Conservation (phyloP, 2,113 vertebrate species). For the Ia io region DNA sequence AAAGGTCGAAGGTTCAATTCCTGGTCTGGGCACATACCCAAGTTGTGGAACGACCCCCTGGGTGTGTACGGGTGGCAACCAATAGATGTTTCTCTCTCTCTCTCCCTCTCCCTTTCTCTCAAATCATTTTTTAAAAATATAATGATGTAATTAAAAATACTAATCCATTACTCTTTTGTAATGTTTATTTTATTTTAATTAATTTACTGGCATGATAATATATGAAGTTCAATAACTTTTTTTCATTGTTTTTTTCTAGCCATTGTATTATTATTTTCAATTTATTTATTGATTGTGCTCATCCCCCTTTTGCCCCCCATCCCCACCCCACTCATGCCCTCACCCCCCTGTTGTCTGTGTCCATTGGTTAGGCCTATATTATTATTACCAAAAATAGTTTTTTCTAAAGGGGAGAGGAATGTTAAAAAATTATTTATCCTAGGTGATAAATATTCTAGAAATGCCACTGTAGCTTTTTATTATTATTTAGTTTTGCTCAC, state of each 20-base stretch:
- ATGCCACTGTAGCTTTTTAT: neutral
- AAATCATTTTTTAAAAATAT: neutral
- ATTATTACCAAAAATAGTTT: conserved; percentile 5
- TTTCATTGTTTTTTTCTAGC: neutral
- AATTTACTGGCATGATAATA: neutral
- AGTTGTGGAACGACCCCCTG: no score
- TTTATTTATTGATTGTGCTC: no score
- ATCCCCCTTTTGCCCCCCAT: no score
- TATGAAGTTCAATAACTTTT: neutral
- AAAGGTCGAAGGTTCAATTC: neutral
- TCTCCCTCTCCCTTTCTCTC: neutral
- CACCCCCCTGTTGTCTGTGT: no score
- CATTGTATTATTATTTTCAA: neutral
- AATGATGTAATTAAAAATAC: neutral
- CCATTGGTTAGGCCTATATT: no score
- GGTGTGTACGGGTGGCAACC: neutral
- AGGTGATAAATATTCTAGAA: neutral
- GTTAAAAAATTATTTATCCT: neutral
- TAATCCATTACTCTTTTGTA: neutral
- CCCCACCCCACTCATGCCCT: no score
- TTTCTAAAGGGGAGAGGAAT: neutral
- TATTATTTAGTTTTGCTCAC: conserved; percentile 7
- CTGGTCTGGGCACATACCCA: neutral
- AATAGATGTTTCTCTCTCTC: neutral
- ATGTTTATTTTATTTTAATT: conserved; percentile 4